These are phyloP conservation scores for Tenualosa thibaudeaui DNA, from an alignment of 2,797 vertebrate species.

Conservation along the genomic window DNA sequence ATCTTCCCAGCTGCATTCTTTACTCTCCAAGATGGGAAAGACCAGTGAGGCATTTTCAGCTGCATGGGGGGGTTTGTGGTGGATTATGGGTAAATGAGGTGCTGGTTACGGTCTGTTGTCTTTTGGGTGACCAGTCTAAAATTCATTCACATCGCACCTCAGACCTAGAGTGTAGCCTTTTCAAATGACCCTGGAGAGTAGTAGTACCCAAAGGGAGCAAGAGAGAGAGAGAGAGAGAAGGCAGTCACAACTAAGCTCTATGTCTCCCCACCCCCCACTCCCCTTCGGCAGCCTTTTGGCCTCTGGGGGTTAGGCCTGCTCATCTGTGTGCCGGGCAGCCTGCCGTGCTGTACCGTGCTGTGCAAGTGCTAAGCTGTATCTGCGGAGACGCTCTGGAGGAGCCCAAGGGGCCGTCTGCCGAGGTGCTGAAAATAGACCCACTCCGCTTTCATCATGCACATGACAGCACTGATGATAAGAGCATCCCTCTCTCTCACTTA, in stretches of 20 bases:
- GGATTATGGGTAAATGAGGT: constrained; percentile 47
- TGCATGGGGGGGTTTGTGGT: constrained; percentile 27
- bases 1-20: constrained; percentile 37
- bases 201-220: neutral
- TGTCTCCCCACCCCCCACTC: neutral
- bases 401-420: constrained; percentile 11
- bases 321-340: constrained; percentile 3
- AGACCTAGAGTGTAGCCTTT: constrained; percentile 25
- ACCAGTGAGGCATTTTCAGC: constrained; percentile 22
- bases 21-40: constrained; percentile 1
- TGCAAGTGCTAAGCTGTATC: constrained; percentile 5
- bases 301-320: neutral
- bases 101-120: constrained; percentile 30
- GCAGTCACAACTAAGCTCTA: neutral
- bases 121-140: constrained; percentile 2
- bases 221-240: constrained; percentile 1
- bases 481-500: neutral
- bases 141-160: constrained; percentile 16
- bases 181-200: constrained; percentile 21
- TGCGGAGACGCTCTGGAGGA: neutral
- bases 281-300: neutral
- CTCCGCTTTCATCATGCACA: constrained; percentile 36
- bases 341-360: neutral
- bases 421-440: constrained; percentile 35
- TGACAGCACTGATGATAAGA: constrained; percentile 32